These are phyloP conservation scores for Drosophila rufa DNA, from an alignment of 1,140 invertebrate genomes.

Conservation along the genomic window DNA sequence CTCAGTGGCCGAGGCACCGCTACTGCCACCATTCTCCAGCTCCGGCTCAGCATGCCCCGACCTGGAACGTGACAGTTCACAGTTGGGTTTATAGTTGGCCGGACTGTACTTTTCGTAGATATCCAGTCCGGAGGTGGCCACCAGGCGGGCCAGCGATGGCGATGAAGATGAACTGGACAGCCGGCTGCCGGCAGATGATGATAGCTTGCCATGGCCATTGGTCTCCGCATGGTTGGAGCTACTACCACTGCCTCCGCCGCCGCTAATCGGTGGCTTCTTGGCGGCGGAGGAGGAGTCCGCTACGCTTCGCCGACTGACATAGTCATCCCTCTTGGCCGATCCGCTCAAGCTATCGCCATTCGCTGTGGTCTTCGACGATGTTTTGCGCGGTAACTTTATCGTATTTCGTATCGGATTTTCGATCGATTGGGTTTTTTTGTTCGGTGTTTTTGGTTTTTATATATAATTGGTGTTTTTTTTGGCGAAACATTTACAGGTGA, in stretches of 20 bases:
- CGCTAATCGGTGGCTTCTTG: constrained; percentile 57
- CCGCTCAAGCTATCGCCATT: constrained; percentile 38
- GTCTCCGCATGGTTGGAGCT: constrained; percentile 7
- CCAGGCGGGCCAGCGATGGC: constrained; percentile 82
- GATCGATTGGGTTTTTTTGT: constrained; percentile 31
- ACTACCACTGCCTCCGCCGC: constrained; percentile 11
- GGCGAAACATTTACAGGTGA: constrained; percentile 69
- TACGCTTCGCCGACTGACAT: constrained; percentile 42
- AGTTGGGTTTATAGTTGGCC: constrained; percentile 85
- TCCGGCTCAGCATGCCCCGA: constrained; percentile 70
- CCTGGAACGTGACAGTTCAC: constrained; percentile 85
- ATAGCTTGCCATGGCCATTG: constrained; percentile 51
- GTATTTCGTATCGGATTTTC: constrained; percentile 15
- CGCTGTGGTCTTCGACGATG: constrained; percentile 33
- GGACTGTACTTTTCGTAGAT: constrained; percentile 85
- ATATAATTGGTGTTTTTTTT: constrained; percentile 28
- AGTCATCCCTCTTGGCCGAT: constrained; percentile 51
- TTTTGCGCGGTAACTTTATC: constrained; percentile 59
- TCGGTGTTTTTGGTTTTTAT: constrained; percentile 22
- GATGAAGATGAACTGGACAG: constrained; percentile 81
- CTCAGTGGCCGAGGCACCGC: constrained; percentile 24
- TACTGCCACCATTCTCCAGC: constrained; percentile 24
- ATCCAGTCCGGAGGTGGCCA: constrained; percentile 84
- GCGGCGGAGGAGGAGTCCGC: constrained; percentile 5
- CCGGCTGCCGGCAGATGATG: constrained; percentile 53